Conservation (phyloP, 2,113 vertebrate species). For the Istiophorus platypterus region DNA sequence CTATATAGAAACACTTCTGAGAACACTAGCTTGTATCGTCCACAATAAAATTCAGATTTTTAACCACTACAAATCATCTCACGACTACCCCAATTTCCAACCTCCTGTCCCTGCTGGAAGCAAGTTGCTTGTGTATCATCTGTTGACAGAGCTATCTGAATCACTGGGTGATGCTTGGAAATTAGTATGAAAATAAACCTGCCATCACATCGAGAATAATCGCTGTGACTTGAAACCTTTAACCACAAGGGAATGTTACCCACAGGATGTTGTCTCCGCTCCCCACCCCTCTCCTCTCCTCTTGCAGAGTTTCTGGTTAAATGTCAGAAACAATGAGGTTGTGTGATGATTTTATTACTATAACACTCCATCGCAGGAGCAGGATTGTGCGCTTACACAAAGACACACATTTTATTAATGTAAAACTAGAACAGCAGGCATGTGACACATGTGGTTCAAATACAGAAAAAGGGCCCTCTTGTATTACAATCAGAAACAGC, state of each 20-base stretch:
- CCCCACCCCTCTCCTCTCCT: background rate
- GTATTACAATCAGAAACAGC: constrained; percentile 71
- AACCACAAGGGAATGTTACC: constrained; percentile 54
- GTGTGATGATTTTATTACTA: constrained; percentile 77
- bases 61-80: constrained; percentile 40
- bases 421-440: constrained; percentile 67
- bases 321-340: constrained; percentile 73
- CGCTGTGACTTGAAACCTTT: constrained; percentile 43
- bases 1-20: constrained; percentile 37
- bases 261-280: constrained; percentile 42
- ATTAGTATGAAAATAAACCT: constrained; percentile 68
- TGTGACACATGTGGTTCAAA: constrained; percentile 77
- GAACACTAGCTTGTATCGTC: background rate
- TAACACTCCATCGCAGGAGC: constrained; percentile 63
- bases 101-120: constrained; percentile 22
- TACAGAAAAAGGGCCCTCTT: constrained; percentile 49
- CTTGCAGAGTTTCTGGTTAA: constrained; percentile 54
- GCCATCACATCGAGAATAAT: constrained; percentile 62
- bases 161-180: constrained; percentile 57
- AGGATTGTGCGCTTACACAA: constrained; percentile 36
- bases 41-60: constrained; percentile 33
- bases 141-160: constrained; percentile 43
- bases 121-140: constrained; percentile 24
- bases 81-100: constrained; percentile 17
- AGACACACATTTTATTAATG: constrained; percentile 59